A percentile compares a stretch with the other conserved stretches of the same genome.
Conservation (phyloP, 2,797 vertebrate species). For the Carcharodon carcharias region DNA sequence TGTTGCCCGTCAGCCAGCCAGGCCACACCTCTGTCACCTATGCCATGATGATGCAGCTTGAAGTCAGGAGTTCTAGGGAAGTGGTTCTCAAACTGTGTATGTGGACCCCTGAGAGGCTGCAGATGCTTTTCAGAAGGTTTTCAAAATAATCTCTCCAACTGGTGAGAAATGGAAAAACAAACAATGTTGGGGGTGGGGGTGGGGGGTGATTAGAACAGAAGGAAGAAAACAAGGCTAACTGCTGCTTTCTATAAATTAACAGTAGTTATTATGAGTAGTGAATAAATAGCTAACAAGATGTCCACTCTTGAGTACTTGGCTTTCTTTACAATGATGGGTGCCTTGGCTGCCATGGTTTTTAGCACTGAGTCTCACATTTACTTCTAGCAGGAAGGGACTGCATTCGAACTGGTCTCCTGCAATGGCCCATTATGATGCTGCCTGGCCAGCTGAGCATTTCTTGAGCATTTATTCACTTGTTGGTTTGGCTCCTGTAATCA, state of each 20-base stretch:
- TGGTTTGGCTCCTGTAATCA: neutral
- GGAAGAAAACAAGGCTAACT: neutral
- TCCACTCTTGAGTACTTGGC: neutral
- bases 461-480: neutral
- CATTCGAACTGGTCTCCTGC: neutral
- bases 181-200: too few relatives aligned
- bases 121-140: neutral
- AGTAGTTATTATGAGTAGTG: neutral
- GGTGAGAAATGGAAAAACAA: neutral
- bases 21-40: neutral
- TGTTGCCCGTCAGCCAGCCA: neutral
- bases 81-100: neutral
- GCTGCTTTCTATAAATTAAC: neutral
- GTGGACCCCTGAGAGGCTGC: too few relatives aligned
- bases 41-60: neutral
- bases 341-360: neutral
- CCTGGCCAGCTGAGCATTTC: neutral
- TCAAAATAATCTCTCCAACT: neutral
- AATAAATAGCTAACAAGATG: neutral
- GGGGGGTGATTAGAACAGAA: too few relatives aligned
- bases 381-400: neutral
- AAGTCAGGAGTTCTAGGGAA: neutral
- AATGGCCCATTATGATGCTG: neutral
- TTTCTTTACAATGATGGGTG: neutral
- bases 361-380: neutral